These are phyloP conservation scores for Xiphophorus couchianus DNA, from an alignment of 2,113 vertebrate species.

Conservation along the genomic window DNA sequence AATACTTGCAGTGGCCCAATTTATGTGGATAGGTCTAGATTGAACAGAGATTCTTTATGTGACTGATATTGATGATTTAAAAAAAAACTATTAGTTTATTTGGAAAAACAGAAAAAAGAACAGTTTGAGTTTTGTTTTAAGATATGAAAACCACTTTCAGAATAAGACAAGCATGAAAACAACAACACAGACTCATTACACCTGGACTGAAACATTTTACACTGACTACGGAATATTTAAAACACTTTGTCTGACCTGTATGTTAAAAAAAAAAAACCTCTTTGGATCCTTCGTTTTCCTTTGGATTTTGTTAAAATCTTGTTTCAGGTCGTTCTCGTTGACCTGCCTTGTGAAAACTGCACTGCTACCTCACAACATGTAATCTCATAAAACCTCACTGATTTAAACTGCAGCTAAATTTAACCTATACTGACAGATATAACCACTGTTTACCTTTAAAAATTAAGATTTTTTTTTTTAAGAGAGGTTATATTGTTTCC, in stretches of 20 bases:
- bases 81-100: background rate
- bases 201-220: background rate
- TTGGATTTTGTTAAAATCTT: background rate
- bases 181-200: too few species aligned
- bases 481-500: too few species aligned
- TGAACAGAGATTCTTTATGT: background rate
- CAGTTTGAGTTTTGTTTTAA: too few species aligned
- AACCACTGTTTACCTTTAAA: too few species aligned
- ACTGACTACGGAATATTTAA: background rate
- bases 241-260: background rate
- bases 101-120: background rate
- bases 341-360: too few species aligned
- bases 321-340: background rate
- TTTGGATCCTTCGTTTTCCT: background rate
- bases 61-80: background rate
- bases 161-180: too few species aligned
- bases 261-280: background rate
- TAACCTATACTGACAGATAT: background rate
- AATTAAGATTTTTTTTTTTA: too few species aligned
- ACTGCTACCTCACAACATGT: background rate
- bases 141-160: too few species aligned
- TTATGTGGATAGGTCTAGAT: background rate
- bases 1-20: background rate
- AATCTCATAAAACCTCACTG: background rate
- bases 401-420: background rate